Base-by-base conservation (phyloP, 2,797 vertebrate species). In the Pogonophryne albipinna region DNA sequence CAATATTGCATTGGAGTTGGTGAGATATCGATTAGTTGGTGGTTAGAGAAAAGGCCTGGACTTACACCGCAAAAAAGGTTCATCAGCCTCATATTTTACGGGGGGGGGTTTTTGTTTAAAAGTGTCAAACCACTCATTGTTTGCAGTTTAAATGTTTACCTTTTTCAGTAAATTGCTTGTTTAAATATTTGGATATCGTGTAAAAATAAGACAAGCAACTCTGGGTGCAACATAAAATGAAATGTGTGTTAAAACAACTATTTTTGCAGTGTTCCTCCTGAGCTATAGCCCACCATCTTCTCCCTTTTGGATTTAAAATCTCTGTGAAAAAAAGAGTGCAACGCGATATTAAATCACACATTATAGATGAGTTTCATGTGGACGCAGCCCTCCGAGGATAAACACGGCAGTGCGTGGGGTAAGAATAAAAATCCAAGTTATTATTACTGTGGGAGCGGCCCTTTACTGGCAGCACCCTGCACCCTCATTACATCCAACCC, bases 361-460 rank as follows among this genome's bases (percentile, higher is more conserved):
- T 94, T 94, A 94, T 94, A 93, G 92, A 95, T 94, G 94, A 93
- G 91, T 93, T 94, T 94, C 94, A 92, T 89, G 86, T 90, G 92
- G 87, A 91, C 87, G 85, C 87, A 84, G 83, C 91, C 93, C 92
- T 94, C 87, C 75, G 91, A 95, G 94, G 91, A 94, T 93, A 91
- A 94, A 92, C 93, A 93, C 88, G 85, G 80, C 86, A 8, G 83
- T 76, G 91, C 83, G 91, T 87, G 82, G 87, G 84, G 80, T 90
- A 68, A 92, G 91, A 91, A 92, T 86, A 89, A 87, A 27, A 83
- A 89, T 83, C 77, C 88, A 73, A 85, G 89, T 92, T 93, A 85
- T 95, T 95, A 94, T 94, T 93, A 89, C 89, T 78, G 88, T 60
- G 83, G 80, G 82, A 87, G 74, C 75, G 87, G 87, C 87, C 90